Conservation (phyloP, 64 coral and sea anemone species). For the Montipora efflorescens region DNA sequence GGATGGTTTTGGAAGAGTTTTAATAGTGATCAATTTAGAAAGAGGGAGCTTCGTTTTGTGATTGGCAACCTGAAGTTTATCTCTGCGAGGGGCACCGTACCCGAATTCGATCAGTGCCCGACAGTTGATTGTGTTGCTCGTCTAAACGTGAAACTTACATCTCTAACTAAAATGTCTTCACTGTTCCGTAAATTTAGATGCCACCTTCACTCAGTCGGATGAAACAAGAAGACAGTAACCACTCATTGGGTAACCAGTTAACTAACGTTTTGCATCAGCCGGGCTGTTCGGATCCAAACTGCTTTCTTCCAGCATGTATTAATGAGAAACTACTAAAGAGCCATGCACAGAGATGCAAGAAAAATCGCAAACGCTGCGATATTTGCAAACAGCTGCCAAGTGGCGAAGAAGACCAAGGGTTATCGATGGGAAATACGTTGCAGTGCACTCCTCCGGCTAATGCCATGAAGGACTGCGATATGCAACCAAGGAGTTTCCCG, state of each 20-base stretch:
- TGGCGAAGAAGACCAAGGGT: background rate
- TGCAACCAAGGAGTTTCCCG: background rate
- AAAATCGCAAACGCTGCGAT: background rate
- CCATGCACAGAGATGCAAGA: constrained; percentile 12
- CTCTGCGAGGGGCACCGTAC: too few species aligned
- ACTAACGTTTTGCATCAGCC: background rate
- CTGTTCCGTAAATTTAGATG: background rate
- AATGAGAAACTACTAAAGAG: constrained; percentile 7
- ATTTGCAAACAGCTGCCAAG: constrained; percentile 21
- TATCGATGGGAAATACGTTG: background rate
- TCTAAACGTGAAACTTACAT: background rate
- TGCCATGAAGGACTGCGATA: background rate
- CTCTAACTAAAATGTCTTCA: background rate
- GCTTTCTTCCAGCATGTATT: constrained; percentile 17
- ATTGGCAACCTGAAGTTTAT: too few species aligned
- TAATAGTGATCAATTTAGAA: too few species aligned
- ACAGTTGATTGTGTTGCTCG: too few species aligned
- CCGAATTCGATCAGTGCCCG: too few species aligned
- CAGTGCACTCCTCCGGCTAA: background rate
- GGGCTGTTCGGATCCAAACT: constrained; percentile 38
- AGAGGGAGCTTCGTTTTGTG: too few species aligned
- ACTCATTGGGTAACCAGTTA: background rate
- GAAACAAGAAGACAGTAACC: background rate
- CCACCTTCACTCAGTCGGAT: background rate
- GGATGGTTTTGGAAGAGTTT: too few species aligned